Conservation (phyloP, 2,113 vertebrate genomes). For the Phocoena sinus region DNA sequence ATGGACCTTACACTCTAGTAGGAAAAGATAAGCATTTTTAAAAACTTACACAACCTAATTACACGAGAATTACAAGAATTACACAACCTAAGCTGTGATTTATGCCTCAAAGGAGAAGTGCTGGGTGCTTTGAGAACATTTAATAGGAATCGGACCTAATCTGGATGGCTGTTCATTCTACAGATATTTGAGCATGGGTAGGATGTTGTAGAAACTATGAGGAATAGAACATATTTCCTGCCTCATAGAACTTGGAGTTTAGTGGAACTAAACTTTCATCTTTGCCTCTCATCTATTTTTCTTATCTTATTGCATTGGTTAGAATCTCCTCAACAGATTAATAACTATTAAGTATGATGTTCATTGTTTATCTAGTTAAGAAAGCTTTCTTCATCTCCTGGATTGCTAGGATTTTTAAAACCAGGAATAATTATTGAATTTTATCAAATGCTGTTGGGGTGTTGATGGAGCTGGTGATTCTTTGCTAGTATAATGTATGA, state of each 20-base stretch:
- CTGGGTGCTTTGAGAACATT: background rate
- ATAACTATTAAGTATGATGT: background rate
- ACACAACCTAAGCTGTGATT: background rate
- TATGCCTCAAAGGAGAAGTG: background rate
- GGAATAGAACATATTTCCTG: background rate
- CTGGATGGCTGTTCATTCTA: background rate
- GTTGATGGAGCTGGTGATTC: background rate
- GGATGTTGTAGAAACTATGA: background rate
- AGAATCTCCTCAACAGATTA: background rate
- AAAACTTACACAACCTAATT: background rate
- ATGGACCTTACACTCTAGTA: background rate
- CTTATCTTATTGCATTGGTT: constrained; percentile 49
- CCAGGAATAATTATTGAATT: background rate
- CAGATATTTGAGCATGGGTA: background rate
- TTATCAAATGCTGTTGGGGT: background rate
- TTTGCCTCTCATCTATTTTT: background rate
- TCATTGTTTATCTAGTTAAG: background rate
- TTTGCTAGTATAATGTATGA: background rate
- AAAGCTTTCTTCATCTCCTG: background rate
- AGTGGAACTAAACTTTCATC: background rate
- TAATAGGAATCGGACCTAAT: background rate
- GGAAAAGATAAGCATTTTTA: background rate
- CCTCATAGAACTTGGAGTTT: background rate
- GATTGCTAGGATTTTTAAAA: background rate
- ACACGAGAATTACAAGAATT: too few species aligned